Evolutionary conservation across 2,888 invertebrate species (phyloP), one percentile per base, ranked within the genome.

Genomic region (Ceraclea dissimilis): DNA sequence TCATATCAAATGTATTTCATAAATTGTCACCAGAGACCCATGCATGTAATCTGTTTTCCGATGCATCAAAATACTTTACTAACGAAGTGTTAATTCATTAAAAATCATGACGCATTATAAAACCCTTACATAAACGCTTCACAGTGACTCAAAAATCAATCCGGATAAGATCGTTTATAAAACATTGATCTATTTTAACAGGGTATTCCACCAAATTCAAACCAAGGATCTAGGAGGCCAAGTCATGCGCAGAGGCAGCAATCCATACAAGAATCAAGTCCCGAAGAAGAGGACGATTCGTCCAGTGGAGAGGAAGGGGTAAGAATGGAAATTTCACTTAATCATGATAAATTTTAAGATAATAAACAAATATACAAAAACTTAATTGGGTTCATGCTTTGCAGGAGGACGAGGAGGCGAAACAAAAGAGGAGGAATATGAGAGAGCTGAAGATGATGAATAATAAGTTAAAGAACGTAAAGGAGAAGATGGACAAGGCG

Each of bases 401-500:
- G 2, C 64, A 78, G 78, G 79, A 79, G 60, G 80, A 81, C 59
- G 81, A 79, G 46, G 79, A 78, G 65, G 78, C 74, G 68, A 84
- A 79, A 71, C 82, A 76, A 69, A 82, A 72, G 69, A 84, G 67
- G 78, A 82, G 71, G 70, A 76, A 70, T 76, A 85, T 68, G 74
- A 84, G 69, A 72, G 84, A 71, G 73, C 78, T 69, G 71, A 84
- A 72, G 70, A 83, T 72, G 76, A 83, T 70, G 82, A 81, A 62
- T 78, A 86, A 69, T 81, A 89, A 72, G 79, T 84, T 67, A 76
- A 82, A 71, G 74, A 86, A 70, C 73, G 78, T 66, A 78, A 86
- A 70, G 71, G 89, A 69, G 81, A 90, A 75, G 71, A 90, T 66
- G 82, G 89, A 75, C 73, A 86, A 86, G 60, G 89, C 91, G 64